Conservation (phyloP, 2,113 vertebrate species). For the Agelaius tricolor region DNA sequence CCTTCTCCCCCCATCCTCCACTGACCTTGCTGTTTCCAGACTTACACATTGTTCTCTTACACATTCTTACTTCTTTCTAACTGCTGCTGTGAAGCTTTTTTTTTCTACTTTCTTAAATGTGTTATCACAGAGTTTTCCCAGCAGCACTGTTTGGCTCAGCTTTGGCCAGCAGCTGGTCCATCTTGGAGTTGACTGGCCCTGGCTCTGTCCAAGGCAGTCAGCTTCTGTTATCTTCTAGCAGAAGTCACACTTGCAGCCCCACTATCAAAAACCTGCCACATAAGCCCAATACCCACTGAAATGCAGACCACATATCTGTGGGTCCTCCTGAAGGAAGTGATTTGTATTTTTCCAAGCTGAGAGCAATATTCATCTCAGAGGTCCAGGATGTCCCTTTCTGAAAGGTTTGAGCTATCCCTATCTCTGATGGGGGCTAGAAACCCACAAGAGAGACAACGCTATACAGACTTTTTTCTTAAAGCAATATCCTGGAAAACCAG, state of each 20-base stretch:
- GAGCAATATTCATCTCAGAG: background rate
- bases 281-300: background rate
- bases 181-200: rapidly evolving
- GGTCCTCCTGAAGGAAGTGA: background rate
- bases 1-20: no score
- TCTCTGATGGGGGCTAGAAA: background rate
- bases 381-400: background rate
- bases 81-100: background rate
- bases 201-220: background rate
- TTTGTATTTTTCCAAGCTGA: background rate
- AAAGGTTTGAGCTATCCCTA: background rate
- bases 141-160: background rate
- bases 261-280: background rate
- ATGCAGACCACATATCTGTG: background rate
- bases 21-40: background rate
- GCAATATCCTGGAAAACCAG: background rate
- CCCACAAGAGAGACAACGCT: background rate
- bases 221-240: background rate
- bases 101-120: background rate
- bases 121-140: background rate
- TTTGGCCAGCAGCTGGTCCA: background rate
- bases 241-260: background rate
- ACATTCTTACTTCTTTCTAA: background rate
- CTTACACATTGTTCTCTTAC: background rate
- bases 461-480: background rate